Conservation (phyloP, 2,113 vertebrate species). For the Meleagris gallopavo region DNA sequence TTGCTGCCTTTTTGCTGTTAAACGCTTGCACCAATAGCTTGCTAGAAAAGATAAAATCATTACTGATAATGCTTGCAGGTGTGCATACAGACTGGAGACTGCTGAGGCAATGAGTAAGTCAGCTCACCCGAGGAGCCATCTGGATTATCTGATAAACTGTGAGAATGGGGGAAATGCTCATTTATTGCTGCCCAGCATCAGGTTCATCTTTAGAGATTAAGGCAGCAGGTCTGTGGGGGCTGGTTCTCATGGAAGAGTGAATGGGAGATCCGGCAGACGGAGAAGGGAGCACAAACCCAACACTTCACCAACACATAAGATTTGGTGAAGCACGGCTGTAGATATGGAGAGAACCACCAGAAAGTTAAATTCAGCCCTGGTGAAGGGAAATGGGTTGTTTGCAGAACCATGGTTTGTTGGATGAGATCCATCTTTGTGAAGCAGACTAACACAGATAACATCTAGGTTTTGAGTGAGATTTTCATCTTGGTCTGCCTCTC, state of each 20-base stretch:
- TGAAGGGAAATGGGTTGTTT: slow-evolving; percentile 45
- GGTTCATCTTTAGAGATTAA: neutral
- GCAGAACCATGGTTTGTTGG: neutral
- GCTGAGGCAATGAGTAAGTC: neutral
- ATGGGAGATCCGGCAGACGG: neutral
- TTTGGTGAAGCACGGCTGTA: slow-evolving; percentile 10
- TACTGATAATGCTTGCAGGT: neutral
- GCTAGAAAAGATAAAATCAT: neutral
- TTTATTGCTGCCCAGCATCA: neutral
- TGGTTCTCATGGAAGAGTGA: fast-evolving
- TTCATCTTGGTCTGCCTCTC: slow-evolving; percentile 4
- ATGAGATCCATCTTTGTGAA: slow-evolving; percentile 61
- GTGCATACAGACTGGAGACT: neutral
- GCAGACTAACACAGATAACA: slow-evolving; percentile 12
- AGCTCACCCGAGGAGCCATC: neutral
- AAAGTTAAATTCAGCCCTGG: neutral
- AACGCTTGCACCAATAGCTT: neutral
- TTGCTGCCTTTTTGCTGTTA: neutral
- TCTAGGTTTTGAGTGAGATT: slow-evolving; percentile 31
- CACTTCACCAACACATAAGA: neutral
- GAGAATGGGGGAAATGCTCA: fast-evolving
- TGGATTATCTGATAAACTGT: neutral
- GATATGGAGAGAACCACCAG: neutral
- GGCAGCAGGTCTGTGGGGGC: neutral
- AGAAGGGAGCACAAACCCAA: neutral